Percentiles rank a stretch among this genome's conserved stretches.
Evolutionary conservation across 2,888 invertebrate genomes (phyloP).

Genomic region (Listrodromus nycthemerus): DNA sequence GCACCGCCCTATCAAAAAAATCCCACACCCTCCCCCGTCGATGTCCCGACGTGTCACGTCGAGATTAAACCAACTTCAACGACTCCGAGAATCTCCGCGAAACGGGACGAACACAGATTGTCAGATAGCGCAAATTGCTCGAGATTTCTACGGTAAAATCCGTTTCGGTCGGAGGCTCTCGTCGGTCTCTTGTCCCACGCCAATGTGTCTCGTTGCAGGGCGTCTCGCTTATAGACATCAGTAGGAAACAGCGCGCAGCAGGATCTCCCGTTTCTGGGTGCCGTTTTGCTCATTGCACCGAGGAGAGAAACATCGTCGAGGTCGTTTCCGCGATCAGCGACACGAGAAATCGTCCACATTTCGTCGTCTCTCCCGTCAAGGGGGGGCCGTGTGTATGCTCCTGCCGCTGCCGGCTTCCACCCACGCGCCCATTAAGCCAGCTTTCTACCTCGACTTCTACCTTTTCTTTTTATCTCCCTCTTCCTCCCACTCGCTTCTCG

Average conservation of each 20-base stretch:
- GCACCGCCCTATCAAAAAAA: too few species aligned
- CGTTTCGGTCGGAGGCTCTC: constrained; percentile 26
- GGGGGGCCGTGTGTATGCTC: constrained; percentile 33
- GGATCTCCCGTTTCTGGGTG: constrained; percentile 47
- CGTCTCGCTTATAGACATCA: neutral
- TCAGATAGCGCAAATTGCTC: constrained; percentile 38
- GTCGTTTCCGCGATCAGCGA: constrained; percentile 66
- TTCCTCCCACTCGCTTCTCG: neutral
- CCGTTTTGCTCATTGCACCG: constrained; percentile 62
- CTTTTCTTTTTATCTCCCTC: constrained; percentile 57
- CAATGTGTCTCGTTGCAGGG: constrained; percentile 20
- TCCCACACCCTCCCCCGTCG: too few species aligned
- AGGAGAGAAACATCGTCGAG: constrained; percentile 64
- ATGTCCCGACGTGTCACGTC: neutral
- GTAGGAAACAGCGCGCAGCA: constrained; percentile 27
- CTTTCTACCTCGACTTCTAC: constrained; percentile 58
- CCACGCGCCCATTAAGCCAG: constrained; percentile 78
- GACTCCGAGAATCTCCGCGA: neutral
- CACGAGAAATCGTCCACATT: constrained; percentile 64
- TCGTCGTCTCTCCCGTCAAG: constrained; percentile 52
- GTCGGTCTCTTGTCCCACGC: constrained; percentile 29
- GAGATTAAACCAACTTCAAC: constrained; percentile 15
- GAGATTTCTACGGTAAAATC: constrained; percentile 54
- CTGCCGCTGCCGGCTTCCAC: constrained; percentile 73
- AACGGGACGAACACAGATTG: neutral